Base-by-base conservation (phyloP, 2,888 invertebrate genomes). In the Chrysodeixis includens region DNA sequence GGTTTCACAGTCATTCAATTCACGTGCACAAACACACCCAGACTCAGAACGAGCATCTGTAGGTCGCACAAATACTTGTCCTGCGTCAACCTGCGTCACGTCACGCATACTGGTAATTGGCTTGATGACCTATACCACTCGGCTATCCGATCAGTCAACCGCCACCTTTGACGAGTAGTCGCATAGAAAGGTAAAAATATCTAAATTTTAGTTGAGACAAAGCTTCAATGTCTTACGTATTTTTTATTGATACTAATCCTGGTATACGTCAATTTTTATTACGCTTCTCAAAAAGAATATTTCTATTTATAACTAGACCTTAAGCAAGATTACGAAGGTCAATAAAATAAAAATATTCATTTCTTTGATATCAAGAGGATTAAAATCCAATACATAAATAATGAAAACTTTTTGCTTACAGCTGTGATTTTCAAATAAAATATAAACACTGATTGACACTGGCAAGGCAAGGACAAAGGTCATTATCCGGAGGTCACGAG, bases 201-300 rank as follows among this genome's bases (percentile, higher is more conserved):
- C n/a, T n/a, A n/a, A n/a, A n/a, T n/a, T n/a, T n/a, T n/a, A n/a
- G n/a, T n/a, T n/a, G n/a, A n/a, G n/a, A n/a, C 12, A 9, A 16
- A 30, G n/a, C 30, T 30, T n/a, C 30, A 30, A 16, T n/a, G 53
- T 16, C 9, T 44, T 54, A 55, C 51, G 67, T 59, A 49, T 59
- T 46, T 52, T 20, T 22, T 10, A 61, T 26, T 26, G 51, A 12
- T 35, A 57, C 35, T 72, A 72, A 72, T 72, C 72, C 60, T 69
- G 71, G 69, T 72, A 72, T 26, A 26, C 6, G 26, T 26, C 26
- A 26, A 71, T 54, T 68, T 44, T 14, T 54, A 71, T 56, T 60
- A 71, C 67, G 58, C 52, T 46, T n/a, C n/a, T 40, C n/a, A n/a
- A 35, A 35, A 35, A 14, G 14, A 35, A 1, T 40, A n/a, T 5